phyloP scores from a whole-genome alignment of 2,888 invertebrate species.

The Kryphioiulus occultus region DNA sequence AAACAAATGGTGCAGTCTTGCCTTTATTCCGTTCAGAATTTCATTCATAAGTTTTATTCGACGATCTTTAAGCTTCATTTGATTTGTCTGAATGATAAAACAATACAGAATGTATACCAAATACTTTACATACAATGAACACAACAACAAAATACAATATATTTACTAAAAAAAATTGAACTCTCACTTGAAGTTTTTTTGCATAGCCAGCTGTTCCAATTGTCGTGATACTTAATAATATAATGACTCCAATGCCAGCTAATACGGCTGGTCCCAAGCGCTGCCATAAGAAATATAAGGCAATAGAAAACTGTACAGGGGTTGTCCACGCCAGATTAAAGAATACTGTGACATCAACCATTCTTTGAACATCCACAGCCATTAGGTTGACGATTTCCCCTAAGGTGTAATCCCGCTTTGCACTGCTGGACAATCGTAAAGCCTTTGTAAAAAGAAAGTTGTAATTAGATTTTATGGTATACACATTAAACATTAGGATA shows the following conservation, averaged over 20 bases:
- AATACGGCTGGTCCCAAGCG: constrained; percentile 65
- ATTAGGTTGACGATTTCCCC: constrained; percentile 67
- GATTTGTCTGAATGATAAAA: constrained; percentile 50
- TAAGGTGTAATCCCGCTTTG: constrained; percentile 63
- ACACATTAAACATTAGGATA: no score
- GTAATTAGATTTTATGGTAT: no score
- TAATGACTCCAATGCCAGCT: constrained; percentile 64
- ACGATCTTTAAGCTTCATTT: constrained; percentile 62
- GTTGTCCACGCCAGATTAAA: constrained; percentile 60
- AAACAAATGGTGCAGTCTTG: constrained; percentile 46
- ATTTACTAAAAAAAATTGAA: no score
- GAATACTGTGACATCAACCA: constrained; percentile 61
- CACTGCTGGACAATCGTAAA: constrained; percentile 62
- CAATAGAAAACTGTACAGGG: constrained; percentile 56
- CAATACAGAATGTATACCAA: background rate
- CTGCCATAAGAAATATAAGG: constrained; percentile 62
- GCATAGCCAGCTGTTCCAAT: constrained; percentile 45
- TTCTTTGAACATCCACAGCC: constrained; percentile 63
- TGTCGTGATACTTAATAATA: constrained; percentile 62
- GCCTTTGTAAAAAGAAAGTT: constrained; percentile 59
- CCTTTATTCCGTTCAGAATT: constrained; percentile 62
- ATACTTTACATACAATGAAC: background rate
- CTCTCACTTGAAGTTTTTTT: constrained; percentile 51
- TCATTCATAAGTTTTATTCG: constrained; percentile 62
- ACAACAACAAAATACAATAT: background rate